These are phyloP conservation scores for Orchesella flavescens DNA, from an alignment of 2,888 invertebrate genomes.

Conservation along the genomic window DNA sequence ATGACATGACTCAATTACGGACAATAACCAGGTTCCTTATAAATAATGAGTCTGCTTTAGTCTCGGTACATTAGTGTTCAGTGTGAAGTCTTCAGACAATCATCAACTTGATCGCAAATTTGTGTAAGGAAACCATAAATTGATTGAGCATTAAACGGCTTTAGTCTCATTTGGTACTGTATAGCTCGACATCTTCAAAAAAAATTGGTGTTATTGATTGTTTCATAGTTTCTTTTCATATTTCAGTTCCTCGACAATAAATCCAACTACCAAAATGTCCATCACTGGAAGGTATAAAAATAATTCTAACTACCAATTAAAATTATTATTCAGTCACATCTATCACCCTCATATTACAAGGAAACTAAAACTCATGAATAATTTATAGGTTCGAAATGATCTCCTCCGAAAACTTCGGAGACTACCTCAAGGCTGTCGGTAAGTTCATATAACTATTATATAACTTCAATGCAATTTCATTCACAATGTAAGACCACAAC, in stretches of 20 bases:
- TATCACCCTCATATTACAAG: no score
- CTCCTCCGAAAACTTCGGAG: constrained; percentile 65
- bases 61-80: constrained; percentile 37
- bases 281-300: constrained; percentile 52
- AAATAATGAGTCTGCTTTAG: constrained; percentile 18
- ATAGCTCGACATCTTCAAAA: neutral
- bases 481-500: no score
- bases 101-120: neutral
- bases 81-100: constrained; percentile 34
- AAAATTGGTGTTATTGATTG: neutral
- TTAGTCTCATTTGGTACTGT: neutral
- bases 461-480: no score
- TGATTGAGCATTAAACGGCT: neutral
- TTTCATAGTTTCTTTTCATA: neutral
- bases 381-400: constrained; percentile 64
- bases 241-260: constrained; percentile 11
- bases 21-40: constrained; percentile 18
- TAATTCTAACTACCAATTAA: no score
- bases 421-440: constrained; percentile 67
- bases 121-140: neutral
- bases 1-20: no score
- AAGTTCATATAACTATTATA: constrained; percentile 11
- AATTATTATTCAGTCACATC: no score
- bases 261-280: constrained; percentile 44
- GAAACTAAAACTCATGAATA: no score